phyloP scores from a whole-genome alignment of 2,113 vertebrate species.

The Paralichthys olivaceus region DNA sequence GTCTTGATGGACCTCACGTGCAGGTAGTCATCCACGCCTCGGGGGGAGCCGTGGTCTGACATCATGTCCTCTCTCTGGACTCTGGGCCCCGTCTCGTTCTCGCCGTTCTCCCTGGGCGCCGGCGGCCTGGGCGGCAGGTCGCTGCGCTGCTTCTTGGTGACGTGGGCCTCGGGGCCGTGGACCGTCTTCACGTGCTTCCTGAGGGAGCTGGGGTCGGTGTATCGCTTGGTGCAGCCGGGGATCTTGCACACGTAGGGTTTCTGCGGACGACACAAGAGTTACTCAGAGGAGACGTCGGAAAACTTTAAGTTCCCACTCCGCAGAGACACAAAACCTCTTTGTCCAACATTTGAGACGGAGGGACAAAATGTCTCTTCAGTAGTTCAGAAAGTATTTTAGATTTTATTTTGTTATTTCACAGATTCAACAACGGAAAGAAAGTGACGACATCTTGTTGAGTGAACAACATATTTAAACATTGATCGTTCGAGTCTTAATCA shows the following conservation, averaged over 20 bases:
- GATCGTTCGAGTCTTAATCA: background rate
- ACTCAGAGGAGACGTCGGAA: too few relatives aligned
- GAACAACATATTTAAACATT: background rate
- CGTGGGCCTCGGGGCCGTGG: constrained; percentile 95
- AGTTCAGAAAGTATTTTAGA: too few relatives aligned
- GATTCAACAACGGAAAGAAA: too few relatives aligned
- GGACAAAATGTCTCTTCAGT: too few relatives aligned
- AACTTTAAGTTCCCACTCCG: too few relatives aligned
- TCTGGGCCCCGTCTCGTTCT: constrained; percentile 86
- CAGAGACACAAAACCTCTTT: too few relatives aligned
- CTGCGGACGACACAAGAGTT: constrained; percentile 68
- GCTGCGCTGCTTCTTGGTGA: constrained; percentile 94
- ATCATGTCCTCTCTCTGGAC: constrained; percentile 79
- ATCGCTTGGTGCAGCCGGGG: constrained; percentile 96
- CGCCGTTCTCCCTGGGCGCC: constrained; percentile 85
- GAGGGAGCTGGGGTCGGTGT: constrained; percentile 97
- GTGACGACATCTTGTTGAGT: too few relatives aligned
- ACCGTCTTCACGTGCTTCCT: constrained; percentile 98
- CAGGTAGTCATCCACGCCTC: constrained; percentile 89
- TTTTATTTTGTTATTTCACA: too few relatives aligned
- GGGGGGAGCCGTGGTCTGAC: constrained; percentile 82
- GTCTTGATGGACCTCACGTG: constrained; percentile 92
- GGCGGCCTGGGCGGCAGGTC: constrained; percentile 89
- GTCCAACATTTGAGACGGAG: too few relatives aligned
- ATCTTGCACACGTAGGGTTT: constrained; percentile 99